These are phyloP conservation scores for Axinella damicornis DNA, from an alignment of 37 sponge, comb jelly and placozoan genomes.

Conservation along the genomic window DNA sequence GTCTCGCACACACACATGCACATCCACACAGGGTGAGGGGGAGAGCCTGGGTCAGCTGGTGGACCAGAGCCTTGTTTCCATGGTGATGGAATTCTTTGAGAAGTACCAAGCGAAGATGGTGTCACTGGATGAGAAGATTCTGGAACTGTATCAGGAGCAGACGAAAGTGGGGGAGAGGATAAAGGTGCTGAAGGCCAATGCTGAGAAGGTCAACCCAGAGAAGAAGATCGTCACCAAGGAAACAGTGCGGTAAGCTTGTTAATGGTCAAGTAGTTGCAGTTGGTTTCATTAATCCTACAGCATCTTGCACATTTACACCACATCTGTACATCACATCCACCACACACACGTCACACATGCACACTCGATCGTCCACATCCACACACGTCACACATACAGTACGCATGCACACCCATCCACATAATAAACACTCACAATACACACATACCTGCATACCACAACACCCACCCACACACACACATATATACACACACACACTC, in stretches of 20 bases:
- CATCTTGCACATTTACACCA: too few relatives aligned
- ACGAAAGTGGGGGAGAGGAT: slow-evolving; percentile 8
- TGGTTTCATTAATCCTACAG: too few relatives aligned
- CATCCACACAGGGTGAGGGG: not conserved
- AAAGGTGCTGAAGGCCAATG: slow-evolving; percentile 39
- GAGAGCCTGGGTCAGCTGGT: slow-evolving; percentile 25
- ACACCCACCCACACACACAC: too few relatives aligned
- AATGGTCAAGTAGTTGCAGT: too few relatives aligned
- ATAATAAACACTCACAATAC: too few relatives aligned
- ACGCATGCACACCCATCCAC: too few relatives aligned
- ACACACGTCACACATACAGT: too few relatives aligned
- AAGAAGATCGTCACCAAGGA: slow-evolving; percentile 19
- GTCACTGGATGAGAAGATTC: slow-evolving; percentile 7
- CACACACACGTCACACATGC: too few relatives aligned
- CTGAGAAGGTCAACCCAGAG: slow-evolving; percentile 45
- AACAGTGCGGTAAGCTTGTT: slow-evolving; percentile 25
- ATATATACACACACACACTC: not conserved
- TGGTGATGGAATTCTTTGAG: slow-evolving; percentile 51
- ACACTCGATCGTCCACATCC: too few relatives aligned
- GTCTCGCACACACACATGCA: too few relatives aligned
- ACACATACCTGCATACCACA: too few relatives aligned
- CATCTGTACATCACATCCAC: too few relatives aligned
- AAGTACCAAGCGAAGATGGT: slow-evolving; percentile 10
- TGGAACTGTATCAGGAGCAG: not conserved
- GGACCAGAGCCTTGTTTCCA: not conserved